A percentile compares a stretch with the other conserved stretches of the same genome.
phyloP scores from a whole-genome alignment of 2,797 vertebrate species.

The Luscinia megarhynchos region DNA sequence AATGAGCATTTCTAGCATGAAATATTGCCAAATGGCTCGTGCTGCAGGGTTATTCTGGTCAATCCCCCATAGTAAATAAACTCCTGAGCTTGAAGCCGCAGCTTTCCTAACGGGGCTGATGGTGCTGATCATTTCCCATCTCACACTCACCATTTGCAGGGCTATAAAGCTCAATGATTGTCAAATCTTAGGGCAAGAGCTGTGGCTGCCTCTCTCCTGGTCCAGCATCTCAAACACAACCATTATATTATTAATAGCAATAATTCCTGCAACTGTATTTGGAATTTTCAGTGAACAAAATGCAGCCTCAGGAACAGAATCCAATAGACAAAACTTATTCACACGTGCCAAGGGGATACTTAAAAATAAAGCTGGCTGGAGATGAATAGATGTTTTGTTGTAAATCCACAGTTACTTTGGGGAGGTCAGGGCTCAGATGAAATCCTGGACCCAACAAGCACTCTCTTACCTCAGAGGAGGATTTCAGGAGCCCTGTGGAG shows the following conservation, averaged over 20 bases:
- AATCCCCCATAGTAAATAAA: neutral
- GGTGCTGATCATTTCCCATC: neutral
- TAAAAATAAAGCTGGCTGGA: slow-evolving; percentile 53
- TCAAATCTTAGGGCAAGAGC: neutral
- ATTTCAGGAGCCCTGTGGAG: neutral
- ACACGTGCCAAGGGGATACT: slow-evolving; percentile 16
- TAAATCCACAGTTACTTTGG: neutral
- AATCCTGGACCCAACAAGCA: neutral
- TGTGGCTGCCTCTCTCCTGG: fast-evolving
- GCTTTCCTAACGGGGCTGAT: neutral
- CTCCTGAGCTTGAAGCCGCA: neutral
- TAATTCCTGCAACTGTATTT: slow-evolving; percentile 12
- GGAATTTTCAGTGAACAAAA: neutral
- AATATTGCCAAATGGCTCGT: neutral
- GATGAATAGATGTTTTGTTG: slow-evolving; percentile 48
- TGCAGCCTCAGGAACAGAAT: slow-evolving; percentile 32
- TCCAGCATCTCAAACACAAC: neutral
- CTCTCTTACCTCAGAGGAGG: neutral
- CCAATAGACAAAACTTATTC: neutral
- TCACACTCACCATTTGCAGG: neutral
- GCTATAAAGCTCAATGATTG: neutral
- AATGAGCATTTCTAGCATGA: neutral
- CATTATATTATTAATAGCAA: slow-evolving; percentile 8
- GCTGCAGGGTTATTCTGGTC: neutral
- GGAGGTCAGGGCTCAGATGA: neutral